A percentile compares a stretch with the other conserved stretches of the same genome.
Evolutionary conservation across 2,888 invertebrate genomes (phyloP).

Genomic region (Operophtera brumata): DNA sequence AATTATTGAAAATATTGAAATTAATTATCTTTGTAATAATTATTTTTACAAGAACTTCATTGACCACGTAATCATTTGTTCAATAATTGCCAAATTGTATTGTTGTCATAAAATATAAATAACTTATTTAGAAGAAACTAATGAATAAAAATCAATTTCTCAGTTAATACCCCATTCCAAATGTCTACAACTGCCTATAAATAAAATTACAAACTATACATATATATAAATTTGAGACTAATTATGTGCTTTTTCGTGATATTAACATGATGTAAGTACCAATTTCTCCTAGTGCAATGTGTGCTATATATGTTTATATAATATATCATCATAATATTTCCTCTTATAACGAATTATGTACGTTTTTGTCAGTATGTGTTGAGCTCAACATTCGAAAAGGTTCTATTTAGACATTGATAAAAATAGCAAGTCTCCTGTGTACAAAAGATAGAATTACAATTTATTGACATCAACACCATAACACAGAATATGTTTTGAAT

Average conservation of each 20-base stretch:
- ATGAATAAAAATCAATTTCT: not conserved
- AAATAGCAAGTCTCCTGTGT: too few relatives aligned
- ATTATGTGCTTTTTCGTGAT: slow-evolving; percentile 28
- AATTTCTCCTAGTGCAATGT: slow-evolving; percentile 34
- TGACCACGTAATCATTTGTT: too few relatives aligned
- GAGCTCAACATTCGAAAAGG: slow-evolving; percentile 16
- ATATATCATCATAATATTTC: slow-evolving; percentile 14
- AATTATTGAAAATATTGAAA: not conserved
- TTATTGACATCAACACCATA: too few relatives aligned
- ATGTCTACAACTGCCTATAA: slow-evolving; percentile 17
- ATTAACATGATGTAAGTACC: slow-evolving; percentile 28
- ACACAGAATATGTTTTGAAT: not conserved
- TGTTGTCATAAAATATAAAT: not conserved
- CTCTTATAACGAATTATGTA: slow-evolving; percentile 18
- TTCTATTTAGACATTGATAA: not conserved
- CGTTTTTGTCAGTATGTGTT: slow-evolving; percentile 15
- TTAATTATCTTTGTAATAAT: not conserved
- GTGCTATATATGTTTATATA: slow-evolving; percentile 27
- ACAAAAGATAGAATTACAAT: not conserved
- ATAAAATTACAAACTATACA: slow-evolving; percentile 25
- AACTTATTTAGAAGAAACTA: not conserved
- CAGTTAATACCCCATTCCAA: slow-evolving; percentile 4
- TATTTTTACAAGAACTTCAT: too few relatives aligned
- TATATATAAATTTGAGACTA: slow-evolving; percentile 24
- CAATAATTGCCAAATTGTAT: not conserved